Percentiles rank a stretch among this genome's conserved stretches.
These are phyloP conservation scores for Physella acuta DNA, from an alignment of 1,140 invertebrate species.

Conservation along the genomic window DNA sequence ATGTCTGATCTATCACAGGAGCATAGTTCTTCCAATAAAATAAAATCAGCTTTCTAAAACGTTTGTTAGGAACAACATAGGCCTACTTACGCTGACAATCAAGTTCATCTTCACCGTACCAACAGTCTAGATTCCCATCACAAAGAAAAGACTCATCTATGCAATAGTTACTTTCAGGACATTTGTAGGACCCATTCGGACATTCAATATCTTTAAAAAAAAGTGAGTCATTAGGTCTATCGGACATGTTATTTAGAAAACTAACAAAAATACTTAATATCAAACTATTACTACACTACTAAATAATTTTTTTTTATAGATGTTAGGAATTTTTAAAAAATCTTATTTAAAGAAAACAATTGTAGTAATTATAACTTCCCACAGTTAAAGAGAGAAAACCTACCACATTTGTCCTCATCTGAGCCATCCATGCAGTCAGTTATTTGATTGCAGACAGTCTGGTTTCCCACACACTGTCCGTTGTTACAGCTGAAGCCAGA, in stretches of 20 bases:
- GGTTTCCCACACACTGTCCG: conserved; percentile 4
- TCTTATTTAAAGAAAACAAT: neutral
- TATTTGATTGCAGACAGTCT: neutral
- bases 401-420: conserved; percentile 8
- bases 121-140: conserved; percentile 37
- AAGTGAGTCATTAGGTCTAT: too few species aligned
- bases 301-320: neutral
- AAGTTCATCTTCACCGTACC: conserved; percentile 39
- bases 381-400: neutral
- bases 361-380: too few species aligned
- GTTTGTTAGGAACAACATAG: too few species aligned
- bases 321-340: neutral
- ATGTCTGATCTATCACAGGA: too few species aligned
- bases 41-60: too few species aligned
- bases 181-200: neutral
- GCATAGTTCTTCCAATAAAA: too few species aligned
- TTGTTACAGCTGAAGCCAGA: neutral
- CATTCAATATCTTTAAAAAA: neutral
- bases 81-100: conserved; percentile 38
- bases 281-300: too few species aligned
- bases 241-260: neutral
- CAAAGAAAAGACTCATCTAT: conserved; percentile 33
- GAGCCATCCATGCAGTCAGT: neutral
- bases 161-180: conserved; percentile 26
- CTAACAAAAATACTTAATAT: neutral